These are phyloP conservation scores for Nemapogon koenigi DNA, from an alignment of 2,888 invertebrate genomes.

Conservation along the genomic window DNA sequence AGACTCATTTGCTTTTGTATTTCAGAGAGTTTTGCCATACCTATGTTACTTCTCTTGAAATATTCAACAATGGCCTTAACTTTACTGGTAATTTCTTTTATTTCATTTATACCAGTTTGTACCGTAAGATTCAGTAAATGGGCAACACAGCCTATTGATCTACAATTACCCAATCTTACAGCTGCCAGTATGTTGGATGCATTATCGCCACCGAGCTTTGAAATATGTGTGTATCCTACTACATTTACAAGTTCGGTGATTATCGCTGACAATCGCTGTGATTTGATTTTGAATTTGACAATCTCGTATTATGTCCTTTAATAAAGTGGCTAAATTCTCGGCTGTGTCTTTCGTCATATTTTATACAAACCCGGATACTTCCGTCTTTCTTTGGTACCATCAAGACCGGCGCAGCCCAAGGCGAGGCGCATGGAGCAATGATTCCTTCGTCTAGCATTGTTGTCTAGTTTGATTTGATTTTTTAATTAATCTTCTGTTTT, in stretches of 20 bases:
- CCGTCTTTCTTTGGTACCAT: no score
- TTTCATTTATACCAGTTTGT: conserved; percentile 12
- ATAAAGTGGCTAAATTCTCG: conserved; percentile 5
- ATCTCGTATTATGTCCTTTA: conserved; percentile 10
- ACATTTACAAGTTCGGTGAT: no score
- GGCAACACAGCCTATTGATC: conserved; percentile 17
- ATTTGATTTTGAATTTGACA: conserved; percentile 10
- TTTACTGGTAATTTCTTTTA: conserved; percentile 2
- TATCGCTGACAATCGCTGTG: conserved; percentile 15
- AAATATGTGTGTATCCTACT: no score
- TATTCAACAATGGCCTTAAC: conserved; percentile 16
- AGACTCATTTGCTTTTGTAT: conserved; percentile 17
- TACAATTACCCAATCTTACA: conserved; percentile 15
- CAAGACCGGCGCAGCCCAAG: no score
- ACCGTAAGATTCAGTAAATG: conserved; percentile 18
- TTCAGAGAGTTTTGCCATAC: conserved; percentile 12
- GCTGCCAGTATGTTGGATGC: conserved; percentile 17
- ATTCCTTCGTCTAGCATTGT: no score
- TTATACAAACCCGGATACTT: conserved; percentile 1
- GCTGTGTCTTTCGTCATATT: conserved; percentile 3
- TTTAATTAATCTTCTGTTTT: no score
- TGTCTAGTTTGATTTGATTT: no score
- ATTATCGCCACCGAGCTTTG: no score
- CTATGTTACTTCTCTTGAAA: conserved; percentile 16
- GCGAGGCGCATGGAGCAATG: no score